Percentiles rank a stretch among this genome's conserved stretches.
phyloP scores from a whole-genome alignment of 2,113 vertebrate genomes.

The Odocoileus virginianus region DNA sequence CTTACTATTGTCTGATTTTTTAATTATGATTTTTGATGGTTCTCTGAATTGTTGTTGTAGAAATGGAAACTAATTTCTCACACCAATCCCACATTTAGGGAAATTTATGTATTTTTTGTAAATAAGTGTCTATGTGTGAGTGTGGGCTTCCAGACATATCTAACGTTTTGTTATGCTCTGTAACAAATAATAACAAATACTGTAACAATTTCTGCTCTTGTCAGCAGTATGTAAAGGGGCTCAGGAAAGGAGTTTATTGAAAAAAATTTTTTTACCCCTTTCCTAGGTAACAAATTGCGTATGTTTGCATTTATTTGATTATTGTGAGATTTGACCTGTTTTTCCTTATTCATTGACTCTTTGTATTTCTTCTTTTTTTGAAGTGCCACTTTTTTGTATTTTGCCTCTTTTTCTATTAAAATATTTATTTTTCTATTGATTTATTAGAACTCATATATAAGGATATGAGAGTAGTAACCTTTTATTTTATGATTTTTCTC shows the following conservation, averaged over 20 bases:
- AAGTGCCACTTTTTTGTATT: neutral
- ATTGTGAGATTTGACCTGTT: neutral
- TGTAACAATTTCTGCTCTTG: neutral
- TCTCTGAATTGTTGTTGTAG: neutral
- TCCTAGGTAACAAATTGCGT: neutral
- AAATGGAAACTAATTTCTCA: neutral
- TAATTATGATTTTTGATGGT: neutral
- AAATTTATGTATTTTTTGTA: neutral
- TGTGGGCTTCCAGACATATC: neutral
- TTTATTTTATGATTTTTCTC: neutral
- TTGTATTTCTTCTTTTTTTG: neutral
- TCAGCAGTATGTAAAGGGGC: neutral
- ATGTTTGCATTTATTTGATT: neutral
- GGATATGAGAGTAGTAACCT: neutral
- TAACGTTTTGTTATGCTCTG: neutral
- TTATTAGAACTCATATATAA: neutral
- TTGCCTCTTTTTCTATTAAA: neutral
- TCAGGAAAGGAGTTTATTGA: neutral
- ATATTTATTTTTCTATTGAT: neutral
- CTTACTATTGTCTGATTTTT: neutral
- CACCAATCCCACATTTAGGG: neutral
- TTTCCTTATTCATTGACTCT: neutral
- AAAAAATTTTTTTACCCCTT: neutral
- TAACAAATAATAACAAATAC: neutral
- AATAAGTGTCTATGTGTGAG: neutral